Conservation (phyloP, 2,888 invertebrate species). For the Trachelus iudaicus region DNA sequence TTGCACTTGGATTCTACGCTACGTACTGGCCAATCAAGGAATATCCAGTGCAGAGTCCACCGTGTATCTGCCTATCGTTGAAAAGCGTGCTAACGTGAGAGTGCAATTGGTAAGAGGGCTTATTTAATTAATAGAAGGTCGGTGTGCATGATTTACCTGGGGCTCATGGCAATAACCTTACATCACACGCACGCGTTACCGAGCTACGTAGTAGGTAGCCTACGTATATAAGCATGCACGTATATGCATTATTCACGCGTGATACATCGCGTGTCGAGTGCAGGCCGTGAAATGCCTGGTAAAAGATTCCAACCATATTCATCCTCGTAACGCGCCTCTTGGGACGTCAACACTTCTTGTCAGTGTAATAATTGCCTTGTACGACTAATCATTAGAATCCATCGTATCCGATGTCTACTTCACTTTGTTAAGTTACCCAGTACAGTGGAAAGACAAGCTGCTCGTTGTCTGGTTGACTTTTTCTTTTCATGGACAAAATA, state of each 20-base stretch:
- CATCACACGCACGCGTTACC: conserved; percentile 18
- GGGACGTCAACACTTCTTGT: not conserved
- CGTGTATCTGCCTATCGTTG: not conserved
- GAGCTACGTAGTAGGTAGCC: not conserved
- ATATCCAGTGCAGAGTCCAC: not conserved
- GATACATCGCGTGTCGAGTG: conserved; percentile 21
- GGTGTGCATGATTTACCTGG: conserved; percentile 25
- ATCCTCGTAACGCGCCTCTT: conserved; percentile 3
- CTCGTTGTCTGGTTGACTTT: too few species aligned
- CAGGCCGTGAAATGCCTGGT: conserved; percentile 15
- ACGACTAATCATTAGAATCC: too few species aligned
- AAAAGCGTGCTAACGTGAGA: conserved; percentile 19
- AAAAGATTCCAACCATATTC: not conserved
- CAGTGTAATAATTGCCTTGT: too few species aligned
- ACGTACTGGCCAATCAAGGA: not conserved
- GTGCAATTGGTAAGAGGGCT: conserved; percentile 21
- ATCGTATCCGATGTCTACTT: too few species aligned
- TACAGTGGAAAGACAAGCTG: too few species aligned
- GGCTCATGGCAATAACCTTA: conserved; percentile 25
- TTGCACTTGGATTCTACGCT: not conserved
- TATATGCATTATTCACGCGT: conserved; percentile 27
- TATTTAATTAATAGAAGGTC: conserved; percentile 23
- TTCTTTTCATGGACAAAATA: too few species aligned
- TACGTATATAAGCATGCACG: conserved; percentile 1
- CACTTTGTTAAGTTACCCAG: too few species aligned